Conservation (phyloP, 2,797 vertebrate species). For the Falco cherrug region DNA sequence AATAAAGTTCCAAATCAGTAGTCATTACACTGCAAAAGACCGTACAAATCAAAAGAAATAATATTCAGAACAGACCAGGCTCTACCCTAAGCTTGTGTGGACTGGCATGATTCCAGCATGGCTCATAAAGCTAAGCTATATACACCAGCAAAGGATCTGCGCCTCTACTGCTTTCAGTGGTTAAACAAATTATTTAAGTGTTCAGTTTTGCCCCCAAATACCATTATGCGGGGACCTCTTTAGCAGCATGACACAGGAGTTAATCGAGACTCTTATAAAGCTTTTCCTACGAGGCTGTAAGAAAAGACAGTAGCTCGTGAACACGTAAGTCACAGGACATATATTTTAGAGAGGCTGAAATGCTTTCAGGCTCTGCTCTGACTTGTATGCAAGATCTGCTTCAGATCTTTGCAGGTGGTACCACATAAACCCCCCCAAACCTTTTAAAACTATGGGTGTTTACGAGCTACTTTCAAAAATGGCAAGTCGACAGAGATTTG, state of each 20-base stretch:
- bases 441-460: neutral
- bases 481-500: neutral
- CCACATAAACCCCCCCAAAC: neutral
- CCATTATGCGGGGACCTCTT: neutral
- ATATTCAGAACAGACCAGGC: neutral
- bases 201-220: neutral
- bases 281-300: neutral
- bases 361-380: neutral
- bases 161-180: neutral
- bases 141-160: neutral
- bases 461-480: neutral
- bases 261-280: neutral
- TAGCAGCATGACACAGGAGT: neutral
- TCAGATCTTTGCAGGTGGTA: neutral
- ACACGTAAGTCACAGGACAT: neutral
- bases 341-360: neutral
- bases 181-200: neutral
- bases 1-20: slow-evolving; percentile 34
- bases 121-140: neutral
- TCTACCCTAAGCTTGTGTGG: neutral
- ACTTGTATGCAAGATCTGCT: neutral
- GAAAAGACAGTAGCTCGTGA: neutral
- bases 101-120: rapidly evolving
- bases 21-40: slow-evolving; percentile 4
- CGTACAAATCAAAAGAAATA: neutral